Base-by-base conservation (phyloP, 2,797 vertebrate species). In the Cheirogaleus major region DNA sequence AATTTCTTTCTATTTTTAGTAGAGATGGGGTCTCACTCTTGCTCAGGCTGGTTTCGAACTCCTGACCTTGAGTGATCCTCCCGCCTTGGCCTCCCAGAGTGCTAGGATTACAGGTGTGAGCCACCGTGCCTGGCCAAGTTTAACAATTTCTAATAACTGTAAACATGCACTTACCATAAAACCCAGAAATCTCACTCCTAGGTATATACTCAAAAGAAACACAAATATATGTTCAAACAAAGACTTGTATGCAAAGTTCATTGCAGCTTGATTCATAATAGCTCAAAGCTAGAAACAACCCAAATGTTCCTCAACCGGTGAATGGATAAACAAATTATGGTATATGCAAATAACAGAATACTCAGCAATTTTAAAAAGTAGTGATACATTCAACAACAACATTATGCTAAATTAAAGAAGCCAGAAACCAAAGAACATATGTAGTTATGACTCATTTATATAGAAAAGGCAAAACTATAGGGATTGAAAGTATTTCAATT, bases 211-310 rank as follows among this genome's bases (percentile, higher is more conserved):
- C 9, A 25, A 75, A 65, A 91, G 18, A 89, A 95, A 76, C 6
- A 86, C 38, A 91, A 87, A 83, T 69, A 65, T n/a, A 78, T 67
- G 32, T 87, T 38, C 78, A 96, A 95, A 85, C 8, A n/a, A 89
- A 93, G 50, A 61, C 59, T 57, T 92, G 27, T 35, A 52, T 79
- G 43, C 4, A 69, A 82, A 82, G 5, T 86, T 91, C 55, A 93
- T 22, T 96, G 79, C 55, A 92, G 41, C 43, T 91, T 79, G 50
- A 80, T 48, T 93, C 63, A 48, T 75, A 85, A 86, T 23, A 82
- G 73, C 78, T 76, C 17, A 87, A 92, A 95, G 8, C 27, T 75
- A 45, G n/a, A 80, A 93, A 95, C 30, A 84, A 82, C 22, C 57
- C 38, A 94, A 81, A 61, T 59, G 18, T 45, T 78, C 55, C 35